Percentiles rank a stretch among this genome's conserved stretches.
These are phyloP conservation scores for Cylindroiulus punctatus DNA, from an alignment of 2,888 invertebrate genomes.

Conservation along the genomic window DNA sequence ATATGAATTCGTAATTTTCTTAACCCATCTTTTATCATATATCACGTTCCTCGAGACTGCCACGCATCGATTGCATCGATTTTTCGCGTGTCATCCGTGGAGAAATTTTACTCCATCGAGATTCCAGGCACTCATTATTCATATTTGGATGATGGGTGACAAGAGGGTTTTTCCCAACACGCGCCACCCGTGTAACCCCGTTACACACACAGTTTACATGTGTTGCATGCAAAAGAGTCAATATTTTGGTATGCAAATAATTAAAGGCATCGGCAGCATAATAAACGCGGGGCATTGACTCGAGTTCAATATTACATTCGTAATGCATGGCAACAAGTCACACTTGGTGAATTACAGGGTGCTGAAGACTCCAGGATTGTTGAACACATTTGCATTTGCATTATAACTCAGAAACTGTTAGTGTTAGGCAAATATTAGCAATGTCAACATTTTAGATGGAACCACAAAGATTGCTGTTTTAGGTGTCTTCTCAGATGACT, in stretches of 20 bases:
- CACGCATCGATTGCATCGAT: not conserved
- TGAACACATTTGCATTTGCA: too few relatives aligned
- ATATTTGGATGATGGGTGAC: not conserved
- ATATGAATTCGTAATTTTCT: not conserved
- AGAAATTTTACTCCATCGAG: not conserved
- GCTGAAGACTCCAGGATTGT: too few relatives aligned
- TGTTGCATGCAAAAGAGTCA: not conserved
- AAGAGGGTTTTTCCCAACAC: not conserved
- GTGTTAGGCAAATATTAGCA: too few relatives aligned
- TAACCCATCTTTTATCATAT: slow-evolving; percentile 9
- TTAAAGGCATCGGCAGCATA: not conserved
- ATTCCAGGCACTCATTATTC: not conserved
- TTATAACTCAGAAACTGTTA: too few relatives aligned
- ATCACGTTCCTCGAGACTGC: not conserved
- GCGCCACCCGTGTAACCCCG: not conserved
- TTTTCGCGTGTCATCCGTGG: not conserved
- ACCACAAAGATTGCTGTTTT: too few relatives aligned
- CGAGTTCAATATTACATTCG: not conserved
- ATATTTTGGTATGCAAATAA: not conserved
- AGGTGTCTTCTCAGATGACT: too few relatives aligned
- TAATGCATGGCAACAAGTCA: not conserved
- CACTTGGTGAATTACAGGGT: not conserved
- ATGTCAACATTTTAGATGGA: too few relatives aligned
- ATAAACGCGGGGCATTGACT: not conserved
- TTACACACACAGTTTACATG: not conserved